A percentile compares a stretch with the other conserved stretches of the same genome.
Evolutionary conservation across 1,140 invertebrate genomes (phyloP).

Genomic region (Dolichoris vasculosae): DNA sequence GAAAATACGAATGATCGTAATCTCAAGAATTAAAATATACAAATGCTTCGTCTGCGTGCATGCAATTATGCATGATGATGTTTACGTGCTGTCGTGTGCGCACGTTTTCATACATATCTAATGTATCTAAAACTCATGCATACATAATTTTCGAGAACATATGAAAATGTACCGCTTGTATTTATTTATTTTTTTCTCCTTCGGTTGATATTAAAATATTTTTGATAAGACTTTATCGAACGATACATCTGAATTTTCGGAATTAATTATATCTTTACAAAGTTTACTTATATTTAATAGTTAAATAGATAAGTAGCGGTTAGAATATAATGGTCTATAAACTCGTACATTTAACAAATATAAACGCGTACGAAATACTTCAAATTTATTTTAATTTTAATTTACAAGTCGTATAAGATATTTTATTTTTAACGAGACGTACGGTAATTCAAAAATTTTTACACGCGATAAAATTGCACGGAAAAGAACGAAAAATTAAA

Average conservation of each 20-base stretch:
- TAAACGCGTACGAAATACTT: neutral
- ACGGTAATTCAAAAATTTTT: no score
- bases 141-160: constrained; percentile 38
- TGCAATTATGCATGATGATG: constrained; percentile 50
- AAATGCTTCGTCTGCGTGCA: constrained; percentile 38
- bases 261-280: neutral
- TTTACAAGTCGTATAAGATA: neutral
- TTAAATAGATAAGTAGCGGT: neutral
- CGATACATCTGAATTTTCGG: neutral
- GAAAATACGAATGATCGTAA: constrained; percentile 41
- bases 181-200: constrained; percentile 8
- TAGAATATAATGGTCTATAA: neutral
- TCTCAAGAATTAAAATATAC: constrained; percentile 49
- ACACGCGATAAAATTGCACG: neutral
- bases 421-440: neutral
- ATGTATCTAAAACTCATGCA: constrained; percentile 45
- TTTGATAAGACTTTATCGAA: constrained; percentile 13
- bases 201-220: constrained; percentile 17
- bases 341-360: neutral
- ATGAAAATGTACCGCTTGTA: constrained; percentile 22
- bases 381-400: neutral
- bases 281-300: neutral
- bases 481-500: neutral
- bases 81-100: constrained; percentile 45
- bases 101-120: constrained; percentile 43